phyloP scores from a whole-genome alignment of 1,140 invertebrate species.

The Apis cerana region DNA sequence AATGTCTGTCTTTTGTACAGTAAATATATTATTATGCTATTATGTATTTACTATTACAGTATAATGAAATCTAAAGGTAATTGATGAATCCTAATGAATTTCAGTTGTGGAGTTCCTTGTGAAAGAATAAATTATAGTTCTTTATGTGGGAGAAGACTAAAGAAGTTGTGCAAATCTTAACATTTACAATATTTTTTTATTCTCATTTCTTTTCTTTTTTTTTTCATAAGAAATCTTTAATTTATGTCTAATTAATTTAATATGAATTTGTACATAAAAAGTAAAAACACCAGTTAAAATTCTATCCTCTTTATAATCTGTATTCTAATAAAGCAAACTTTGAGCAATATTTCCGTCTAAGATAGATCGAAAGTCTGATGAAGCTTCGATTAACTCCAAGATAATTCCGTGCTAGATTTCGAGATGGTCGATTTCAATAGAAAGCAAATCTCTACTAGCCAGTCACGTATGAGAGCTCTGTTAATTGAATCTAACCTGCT shows the following conservation, averaged over 20 bases:
- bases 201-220: not conserved
- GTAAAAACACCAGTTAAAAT: not conserved
- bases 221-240: not conserved
- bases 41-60: not conserved
- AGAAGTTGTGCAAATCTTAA: not conserved
- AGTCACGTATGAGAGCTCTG: not conserved
- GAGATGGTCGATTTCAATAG: not conserved
- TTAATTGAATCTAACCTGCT: constrained; percentile 1
- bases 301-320: too few relatives aligned
- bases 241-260: not conserved
- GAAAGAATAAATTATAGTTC: not conserved
- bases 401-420: not conserved
- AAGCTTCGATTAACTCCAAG: not conserved
- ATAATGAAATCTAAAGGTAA: constrained; percentile 4
- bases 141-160: not conserved
- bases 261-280: not conserved
- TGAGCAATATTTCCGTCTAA: not conserved
- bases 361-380: not conserved
- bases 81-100: constrained; percentile 5
- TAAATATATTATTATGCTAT: not conserved
- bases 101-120: not conserved
- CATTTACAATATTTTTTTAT: not conserved
- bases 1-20: not conserved
- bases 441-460: not conserved
- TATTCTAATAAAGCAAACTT: not conserved